phyloP scores from a whole-genome alignment of 2,888 invertebrate genomes.

The Caenorhabditis virilis region DNA sequence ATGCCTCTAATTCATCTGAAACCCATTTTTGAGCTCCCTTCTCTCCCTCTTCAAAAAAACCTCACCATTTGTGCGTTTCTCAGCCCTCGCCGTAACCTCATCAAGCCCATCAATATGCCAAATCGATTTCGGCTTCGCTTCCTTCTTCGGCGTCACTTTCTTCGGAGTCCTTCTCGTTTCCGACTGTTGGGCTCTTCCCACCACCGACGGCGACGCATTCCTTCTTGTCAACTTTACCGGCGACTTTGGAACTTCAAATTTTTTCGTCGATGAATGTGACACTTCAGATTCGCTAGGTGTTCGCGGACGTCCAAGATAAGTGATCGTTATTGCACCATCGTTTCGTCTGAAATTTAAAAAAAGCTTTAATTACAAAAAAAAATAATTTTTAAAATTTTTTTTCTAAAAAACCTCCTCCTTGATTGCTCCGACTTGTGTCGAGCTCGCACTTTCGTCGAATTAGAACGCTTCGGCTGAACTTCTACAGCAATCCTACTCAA shows the following conservation, averaged over 20 bases:
- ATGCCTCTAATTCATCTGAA: too few relatives aligned
- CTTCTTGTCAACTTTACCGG: background rate
- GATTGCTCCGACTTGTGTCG: background rate
- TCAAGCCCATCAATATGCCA: background rate
- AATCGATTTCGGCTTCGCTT: background rate
- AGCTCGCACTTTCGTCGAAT: conserved; percentile 17
- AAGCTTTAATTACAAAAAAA: background rate
- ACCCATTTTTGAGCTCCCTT: too few relatives aligned
- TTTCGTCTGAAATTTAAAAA: conserved; percentile 16
- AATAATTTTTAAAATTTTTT: background rate
- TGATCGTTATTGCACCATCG: conserved; percentile 27
- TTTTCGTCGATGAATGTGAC: background rate
- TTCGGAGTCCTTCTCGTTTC: background rate
- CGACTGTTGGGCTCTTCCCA: too few relatives aligned
- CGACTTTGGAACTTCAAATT: background rate
- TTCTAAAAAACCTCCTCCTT: background rate
- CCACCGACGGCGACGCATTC: conserved; percentile 2
- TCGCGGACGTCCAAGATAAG: conserved; percentile 28
- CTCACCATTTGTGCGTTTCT: background rate
- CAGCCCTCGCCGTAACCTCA: background rate
- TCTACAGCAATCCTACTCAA: conserved; percentile 6
- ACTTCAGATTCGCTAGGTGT: conserved; percentile 19
- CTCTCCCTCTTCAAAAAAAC: too few relatives aligned
- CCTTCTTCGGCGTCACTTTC: background rate
- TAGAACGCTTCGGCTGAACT: conserved; percentile 12